Evolutionary conservation across 2,797 vertebrate species (phyloP).

Genomic region (Selene dorsalis): DNA sequence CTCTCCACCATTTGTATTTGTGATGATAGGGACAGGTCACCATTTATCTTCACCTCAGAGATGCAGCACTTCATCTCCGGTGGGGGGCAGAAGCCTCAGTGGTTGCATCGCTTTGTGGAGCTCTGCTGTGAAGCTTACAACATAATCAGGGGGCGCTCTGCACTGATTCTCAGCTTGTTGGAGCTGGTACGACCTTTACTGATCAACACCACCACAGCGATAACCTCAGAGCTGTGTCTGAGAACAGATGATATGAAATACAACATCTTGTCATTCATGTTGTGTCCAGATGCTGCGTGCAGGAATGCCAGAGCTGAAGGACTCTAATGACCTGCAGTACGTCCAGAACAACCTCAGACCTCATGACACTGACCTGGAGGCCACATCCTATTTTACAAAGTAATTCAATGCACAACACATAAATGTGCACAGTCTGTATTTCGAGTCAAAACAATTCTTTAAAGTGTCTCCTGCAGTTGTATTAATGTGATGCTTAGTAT

Average conservation of each 20-base stretch:
- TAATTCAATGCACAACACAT: conserved; percentile 63
- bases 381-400: conserved; percentile 92
- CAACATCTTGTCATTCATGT: background rate
- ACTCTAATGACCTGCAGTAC: conserved; percentile 86
- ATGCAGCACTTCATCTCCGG: conserved; percentile 95
- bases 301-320: conserved; percentile 89
- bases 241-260: background rate
- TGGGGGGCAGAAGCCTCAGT: conserved; percentile 86
- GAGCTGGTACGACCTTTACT: conserved; percentile 86
- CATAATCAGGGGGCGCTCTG: conserved; percentile 85
- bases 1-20: background rate
- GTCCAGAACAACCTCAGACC: conserved; percentile 89
- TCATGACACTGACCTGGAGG: conserved; percentile 88
- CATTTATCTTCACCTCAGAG: conserved; percentile 94
- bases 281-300: conserved; percentile 87
- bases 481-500: background rate
- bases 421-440: background rate
- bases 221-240: background rate
- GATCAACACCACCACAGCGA: background rate
- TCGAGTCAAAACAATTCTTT: background rate
- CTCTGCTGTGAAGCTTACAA: conserved; percentile 93
- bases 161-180: conserved; percentile 87
- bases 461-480: background rate
- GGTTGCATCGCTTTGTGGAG: conserved; percentile 91
- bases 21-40: conserved; percentile 87